These are phyloP conservation scores for Fregetta grallaria DNA, from an alignment of 2,113 vertebrate genomes.

Conservation along the genomic window DNA sequence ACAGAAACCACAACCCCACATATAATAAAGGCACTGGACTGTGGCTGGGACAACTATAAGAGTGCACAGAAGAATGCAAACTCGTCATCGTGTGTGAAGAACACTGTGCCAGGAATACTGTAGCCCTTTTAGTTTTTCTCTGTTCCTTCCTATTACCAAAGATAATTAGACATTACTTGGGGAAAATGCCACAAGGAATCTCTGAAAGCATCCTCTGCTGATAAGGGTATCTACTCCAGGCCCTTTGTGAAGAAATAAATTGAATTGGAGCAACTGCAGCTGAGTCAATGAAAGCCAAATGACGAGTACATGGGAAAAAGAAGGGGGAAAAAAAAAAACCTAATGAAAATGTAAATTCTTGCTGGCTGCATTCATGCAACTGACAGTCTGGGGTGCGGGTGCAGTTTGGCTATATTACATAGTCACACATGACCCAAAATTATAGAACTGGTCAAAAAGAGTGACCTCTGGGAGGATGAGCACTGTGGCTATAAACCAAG, in stretches of 20 bases:
- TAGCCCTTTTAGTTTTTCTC: background rate
- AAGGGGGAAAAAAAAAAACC: background rate
- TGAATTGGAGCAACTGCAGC: background rate
- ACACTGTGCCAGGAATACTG: background rate
- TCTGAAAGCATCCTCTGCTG: constrained; percentile 17
- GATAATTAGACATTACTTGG: background rate
- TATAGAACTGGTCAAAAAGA: background rate
- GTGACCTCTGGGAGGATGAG: background rate
- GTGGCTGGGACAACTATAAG: background rate
- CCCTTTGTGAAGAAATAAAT: constrained; percentile 20
- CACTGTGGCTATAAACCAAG: background rate
- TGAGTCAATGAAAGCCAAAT: background rate
- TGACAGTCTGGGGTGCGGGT: background rate
- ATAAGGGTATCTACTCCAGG: background rate
- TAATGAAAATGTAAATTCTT: background rate
- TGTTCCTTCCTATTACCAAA: background rate
- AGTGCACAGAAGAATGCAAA: background rate
- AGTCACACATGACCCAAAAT: background rate
- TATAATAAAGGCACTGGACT: background rate
- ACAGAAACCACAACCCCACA: background rate
- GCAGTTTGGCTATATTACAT: background rate
- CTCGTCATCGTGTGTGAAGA: background rate
- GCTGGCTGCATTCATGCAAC: background rate
- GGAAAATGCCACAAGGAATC: background rate
- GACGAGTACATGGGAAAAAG: background rate